Base-by-base conservation (phyloP, 2,888 invertebrate genomes). In the Salticus scenicus region DNA sequence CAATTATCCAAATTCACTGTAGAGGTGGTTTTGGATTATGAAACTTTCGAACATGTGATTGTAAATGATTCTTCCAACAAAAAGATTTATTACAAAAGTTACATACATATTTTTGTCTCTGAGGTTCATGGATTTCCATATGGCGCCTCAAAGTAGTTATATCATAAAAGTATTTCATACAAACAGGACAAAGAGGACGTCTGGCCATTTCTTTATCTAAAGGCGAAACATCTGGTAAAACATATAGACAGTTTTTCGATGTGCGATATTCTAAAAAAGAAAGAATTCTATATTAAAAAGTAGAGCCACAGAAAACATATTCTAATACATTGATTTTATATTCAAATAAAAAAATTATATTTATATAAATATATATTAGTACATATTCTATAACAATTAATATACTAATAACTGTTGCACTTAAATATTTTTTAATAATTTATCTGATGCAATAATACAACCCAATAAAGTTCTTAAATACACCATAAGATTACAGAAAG, bases 1-100 rank as follows among this genome's bases (percentile, higher is more conserved):
- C n/a, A n/a, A n/a, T n/a, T n/a, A n/a, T n/a, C n/a, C 10, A 51
- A 51, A 37, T 37, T 37, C 37, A 37, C 31, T 28, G 30, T 14
- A 28, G 20, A 14, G 31, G n/a, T 30, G 17, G 28, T 30, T 78
- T 84, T n/a, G 84, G 84, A 67, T 69, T 74, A 42, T 85, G 85
- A 47, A 85, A 70, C 57, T 79, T 79, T 20, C 85, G 85, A 27
- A 85, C 85, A 37, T 88, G 88, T 47, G 83, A 83, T 30, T 84
- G 84, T 20, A 88, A 57, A 80, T 88, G 83, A 57, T 84, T 85
- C 71, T 88, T 88, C 80, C 88, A 84, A 30, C 83, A 84, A 69
- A 88, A 88, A 2, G 87, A 67, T 71, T 81, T 84, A 17, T 64
- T 66, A 30, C 88, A 88, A 28, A 63, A 76, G 31, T 80, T 73